Base-by-base conservation (phyloP, 1,140 invertebrate species). In the Zaprionus taronus region DNA sequence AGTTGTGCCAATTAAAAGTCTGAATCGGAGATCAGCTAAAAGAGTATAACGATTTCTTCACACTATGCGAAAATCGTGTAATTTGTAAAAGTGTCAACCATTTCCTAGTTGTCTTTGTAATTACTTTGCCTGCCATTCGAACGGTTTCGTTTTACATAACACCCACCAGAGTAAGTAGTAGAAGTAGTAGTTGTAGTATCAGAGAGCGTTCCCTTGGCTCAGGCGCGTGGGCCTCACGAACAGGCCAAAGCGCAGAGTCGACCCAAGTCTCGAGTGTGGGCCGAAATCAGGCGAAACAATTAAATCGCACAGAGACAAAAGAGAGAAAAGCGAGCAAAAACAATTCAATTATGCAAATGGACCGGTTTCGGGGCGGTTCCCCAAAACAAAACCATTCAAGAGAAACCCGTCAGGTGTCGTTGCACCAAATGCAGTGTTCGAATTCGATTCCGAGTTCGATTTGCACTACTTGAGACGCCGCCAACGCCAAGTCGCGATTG, bases 271-370 rank as follows among this genome's bases (percentile, higher is more conserved):
- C 24, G 47, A 57, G 61, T 24, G 51, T 62, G 47, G 49, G 47
- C 56, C 72, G 65, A 77, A 75, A 87, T 83, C 70, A 79, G 55
- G 68, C 63, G 62, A 68, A 60, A 76, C 85, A 79, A 89, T 89
- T 87, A 89, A 81, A 60, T 64, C 62, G 31, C 36, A 22, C 56
- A 58, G 24, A 61, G 55, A 65, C 64, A 44, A 31, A 31, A 56
- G 31, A 36, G 36, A 53, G 17, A 24, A 51, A 49, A 62, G 9
- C 26, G 31, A 58, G 38, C 22, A 44, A 11, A 58, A 17, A 60
- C 73, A 70, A 65, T 71, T 71, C 68, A 77, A 72, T 72, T 77
- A 77, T 77, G 67, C 72, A 82, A 79, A 77, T 72, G 58, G 44
- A 44, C 17, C 71, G 53, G 75, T 77, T 74, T 63, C 28, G 60